Conservation (phyloP, 1,140 invertebrate species). For the Tetragonula clypearis region DNA sequence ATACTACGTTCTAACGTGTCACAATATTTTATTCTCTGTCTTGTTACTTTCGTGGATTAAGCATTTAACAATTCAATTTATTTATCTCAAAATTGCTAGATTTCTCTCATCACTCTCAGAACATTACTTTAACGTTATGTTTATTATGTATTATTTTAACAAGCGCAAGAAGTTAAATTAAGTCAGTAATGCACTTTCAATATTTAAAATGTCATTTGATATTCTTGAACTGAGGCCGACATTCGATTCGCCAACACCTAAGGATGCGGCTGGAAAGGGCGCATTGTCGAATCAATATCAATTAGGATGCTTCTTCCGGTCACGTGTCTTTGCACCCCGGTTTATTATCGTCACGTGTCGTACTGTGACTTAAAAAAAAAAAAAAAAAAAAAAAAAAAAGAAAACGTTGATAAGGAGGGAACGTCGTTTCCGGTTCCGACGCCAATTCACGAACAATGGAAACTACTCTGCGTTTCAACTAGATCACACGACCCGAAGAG, state of each 20-base stretch:
- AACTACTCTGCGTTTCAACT: constrained; percentile 22
- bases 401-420: constrained; percentile 71
- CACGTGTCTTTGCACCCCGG: constrained; percentile 76
- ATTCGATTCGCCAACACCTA: no score
- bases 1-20: no score
- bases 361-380: constrained; percentile 60
- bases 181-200: accelerated
- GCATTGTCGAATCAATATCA: constrained; percentile 78
- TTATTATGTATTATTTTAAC: no score
- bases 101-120: no score
- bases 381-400: constrained; percentile 50
- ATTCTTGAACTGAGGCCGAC: not conserved
- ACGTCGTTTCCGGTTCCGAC: constrained; percentile 63
- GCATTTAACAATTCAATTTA: no score
- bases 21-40: no score
- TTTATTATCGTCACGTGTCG: constrained; percentile 75
- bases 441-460: constrained; percentile 50
- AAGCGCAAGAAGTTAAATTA: no score
- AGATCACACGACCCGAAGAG: constrained; percentile 70
- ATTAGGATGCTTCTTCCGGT: constrained; percentile 82
- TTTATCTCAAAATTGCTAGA: no score
- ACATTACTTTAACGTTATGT: no score
- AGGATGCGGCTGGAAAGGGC: constrained; percentile 38
- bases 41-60: no score
- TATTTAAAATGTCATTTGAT: not conserved